Evolutionary conservation across 2,888 invertebrate genomes (phyloP), one percentile per base, ranked within the genome.

Genomic region (Horisme vitalbata): DNA sequence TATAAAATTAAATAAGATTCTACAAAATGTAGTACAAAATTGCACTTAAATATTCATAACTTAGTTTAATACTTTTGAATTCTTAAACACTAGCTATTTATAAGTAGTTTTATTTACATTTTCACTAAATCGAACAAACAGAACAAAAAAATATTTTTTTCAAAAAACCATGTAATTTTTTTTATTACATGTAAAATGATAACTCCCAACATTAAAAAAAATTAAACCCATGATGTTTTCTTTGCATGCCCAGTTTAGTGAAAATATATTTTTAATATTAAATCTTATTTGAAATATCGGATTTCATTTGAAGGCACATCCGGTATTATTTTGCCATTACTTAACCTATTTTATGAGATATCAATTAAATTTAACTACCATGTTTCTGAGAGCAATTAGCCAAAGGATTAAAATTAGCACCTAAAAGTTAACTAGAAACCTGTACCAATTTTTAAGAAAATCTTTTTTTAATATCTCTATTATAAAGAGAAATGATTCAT

Each of bases 1-100:
- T 50, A 33, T 20, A 46, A 28, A 10, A 33, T 23, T 36, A 24
- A 10, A 32, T 31, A 38, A n/a, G 35, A 10, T 13, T 45, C 33
- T 50, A 50, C 41, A n/a, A 9, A 43, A 32, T 18, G 35, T 49
- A 52, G 34, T 7, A 18, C 14, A 43, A 30, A 21, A 35, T 48
- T 21, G 8, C 13, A 9, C 34, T 38, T 44, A 36, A 39, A 41
- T 36, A 45, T 33, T 20, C 11, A 34, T 50, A 50, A 38, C 41
- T 30, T 45, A 41, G 32, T 49, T 32, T 57, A 57, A 57, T 57
- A 57, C 57, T 56, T 26, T 49, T 49, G 41, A 35, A 41, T 35
- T 11, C 45, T 52, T 55, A 55, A 3, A 34, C 18, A 24, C 41
- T 55, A 51, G n/a, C 1, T 45, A 21, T 11, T 28, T 44, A 15